Evolutionary conservation across 2,888 invertebrate genomes (phyloP), one percentile per base, ranked within the genome.

Genomic region (Amphimallon solstitiale): DNA sequence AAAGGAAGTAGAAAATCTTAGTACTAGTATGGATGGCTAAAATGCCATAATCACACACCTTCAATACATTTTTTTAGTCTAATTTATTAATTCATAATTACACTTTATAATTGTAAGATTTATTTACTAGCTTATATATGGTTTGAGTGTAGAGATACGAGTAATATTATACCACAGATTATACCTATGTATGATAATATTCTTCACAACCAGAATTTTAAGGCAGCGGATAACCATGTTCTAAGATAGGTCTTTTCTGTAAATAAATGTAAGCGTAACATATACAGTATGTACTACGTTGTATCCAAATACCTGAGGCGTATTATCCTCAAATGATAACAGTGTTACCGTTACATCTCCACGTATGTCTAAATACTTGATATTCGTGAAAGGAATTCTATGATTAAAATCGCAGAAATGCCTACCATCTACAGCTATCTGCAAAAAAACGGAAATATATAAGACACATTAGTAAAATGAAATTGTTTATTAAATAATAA

Each of bases 381-480:
- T 62, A 15, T 40, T 62, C 5, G 48, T 49, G 12, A 48, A 48
- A 12, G 62, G 62, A 29, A 62, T 34, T 10, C 62, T 34, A 17
- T 62, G 62, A n/a, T 48, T 14, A 9, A 62, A 62, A 23, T 62
- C 62, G 62, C 37, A 38, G 21, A 62, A 62, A 40, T 62, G 62
- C 2, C 17, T 14, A 1, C 49, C 40, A n/a, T 48, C 29, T 23
- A 62, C 17, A 51, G 40, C 62, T 10, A 62, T 23, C 62, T 62
- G 14, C 2, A 46, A 34, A 10, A 2, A 60, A n/a, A 46, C 1
- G 7, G 14, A 10, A 38, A 38, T 10, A 6, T 15, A n/a, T 1
- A 38, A 23, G n/a, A 9, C 23, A 12, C 38, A 52, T 10, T 1
- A 51, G 0, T 34, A 34, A 34, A 51, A n/a, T n/a, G n/a, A n/a